Conservation (phyloP, 2,113 vertebrate species). For the Recurvirostra avosetta region DNA sequence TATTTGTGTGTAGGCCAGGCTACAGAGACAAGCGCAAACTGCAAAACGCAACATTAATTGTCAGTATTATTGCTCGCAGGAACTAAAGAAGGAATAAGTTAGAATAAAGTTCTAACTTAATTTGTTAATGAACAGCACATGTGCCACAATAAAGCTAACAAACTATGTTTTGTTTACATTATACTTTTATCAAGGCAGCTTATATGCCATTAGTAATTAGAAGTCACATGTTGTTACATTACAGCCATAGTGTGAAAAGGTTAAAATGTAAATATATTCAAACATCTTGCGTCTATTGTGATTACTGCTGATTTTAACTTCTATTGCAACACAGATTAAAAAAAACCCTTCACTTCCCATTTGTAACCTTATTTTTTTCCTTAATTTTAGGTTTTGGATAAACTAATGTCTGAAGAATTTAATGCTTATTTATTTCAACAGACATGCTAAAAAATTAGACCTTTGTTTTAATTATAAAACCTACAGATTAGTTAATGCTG, state of each 20-base stretch:
- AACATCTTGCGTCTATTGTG: not conserved
- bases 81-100: not conserved
- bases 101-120: conserved; percentile 16
- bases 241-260: not conserved
- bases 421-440: not conserved
- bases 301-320: not conserved
- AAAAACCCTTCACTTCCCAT: not conserved
- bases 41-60: not conserved
- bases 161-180: not conserved
- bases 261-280: not conserved
- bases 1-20: not conserved
- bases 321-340: not conserved
- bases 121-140: not conserved
- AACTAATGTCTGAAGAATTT: not conserved
- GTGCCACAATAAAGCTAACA: not conserved
- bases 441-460: not conserved
- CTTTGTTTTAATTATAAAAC: not conserved
- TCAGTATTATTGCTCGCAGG: not conserved
- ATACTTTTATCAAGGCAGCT: not conserved
- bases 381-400: not conserved
- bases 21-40: not conserved
- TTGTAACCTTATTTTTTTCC: not conserved
- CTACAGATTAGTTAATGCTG: not conserved
- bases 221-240: not conserved
- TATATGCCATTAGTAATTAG: not conserved